Evolutionary conservation across 2,888 invertebrate genomes (phyloP), one percentile per base, ranked within the genome.

Genomic region (Cheilosia urbana): DNA sequence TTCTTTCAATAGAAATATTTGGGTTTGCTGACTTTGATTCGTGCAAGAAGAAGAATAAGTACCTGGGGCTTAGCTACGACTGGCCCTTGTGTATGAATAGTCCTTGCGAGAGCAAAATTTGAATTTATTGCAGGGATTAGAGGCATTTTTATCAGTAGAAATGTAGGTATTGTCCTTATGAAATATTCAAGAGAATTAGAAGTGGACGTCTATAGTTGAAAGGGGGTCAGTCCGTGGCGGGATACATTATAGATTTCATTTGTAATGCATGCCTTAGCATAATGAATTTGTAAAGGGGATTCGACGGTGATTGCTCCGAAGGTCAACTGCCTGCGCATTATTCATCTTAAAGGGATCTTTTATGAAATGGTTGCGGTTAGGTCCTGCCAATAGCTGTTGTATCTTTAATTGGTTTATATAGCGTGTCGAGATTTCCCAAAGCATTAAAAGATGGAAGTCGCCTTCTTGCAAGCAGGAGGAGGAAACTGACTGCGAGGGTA

Each of bases 101-200:
- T 60, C 58, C 58, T 71, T 65, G 71, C 11, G 49, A n/a, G 62
- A 77, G 62, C 62, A 66, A 76, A 68, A 85, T 85, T 85, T 85
- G 76, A 85, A 85, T 85, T 85, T 81, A 85, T 85, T 68, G 85
- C 85, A 27, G 62, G 81, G 81, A 85, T 81, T 77, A 81, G 72
- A 81, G 72, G 72, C 57, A 77, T 72, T 81, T 81, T 85, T 85
- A 85, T 85, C 77, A 77, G 66, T 57, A 57, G 63, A 81, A 81
- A 85, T 77, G 76, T 30, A 9, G 30, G 9, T 68, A 81, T 77
- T 69, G 81, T 85, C 65, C 72, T 85, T 81, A 85, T 85, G 72
- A 85, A 85, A 85, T 85, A 85, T 85, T 85, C 85, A 85, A 63
- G n/a, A 68, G 51, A 72, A 71, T 69, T 45, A 57, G 53, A 71